Conservation (phyloP, 2,888 invertebrate species). For the Zaprionus obscuricornis region DNA sequence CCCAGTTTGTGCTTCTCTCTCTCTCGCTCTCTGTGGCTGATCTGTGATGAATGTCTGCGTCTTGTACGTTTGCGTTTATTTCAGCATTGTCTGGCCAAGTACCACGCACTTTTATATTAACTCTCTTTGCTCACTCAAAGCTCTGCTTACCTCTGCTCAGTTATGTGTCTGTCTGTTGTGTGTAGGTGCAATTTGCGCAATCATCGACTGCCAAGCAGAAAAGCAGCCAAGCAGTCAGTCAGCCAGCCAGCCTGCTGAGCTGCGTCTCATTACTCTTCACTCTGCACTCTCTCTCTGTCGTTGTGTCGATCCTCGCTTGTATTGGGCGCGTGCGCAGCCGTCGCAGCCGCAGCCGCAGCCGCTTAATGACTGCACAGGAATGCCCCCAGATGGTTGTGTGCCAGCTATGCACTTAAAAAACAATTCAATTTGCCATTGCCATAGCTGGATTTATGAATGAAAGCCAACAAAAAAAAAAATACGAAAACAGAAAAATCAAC, state of each 20-base stretch:
- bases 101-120: constrained; percentile 72
- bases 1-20: constrained; percentile 43
- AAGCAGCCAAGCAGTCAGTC: too few species aligned
- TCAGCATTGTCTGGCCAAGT: constrained; percentile 57
- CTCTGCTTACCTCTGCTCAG: not conserved
- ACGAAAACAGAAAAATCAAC: not conserved
- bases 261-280: constrained; percentile 1
- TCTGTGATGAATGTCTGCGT: constrained; percentile 72
- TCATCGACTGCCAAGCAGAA: constrained; percentile 55
- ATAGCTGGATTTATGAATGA: constrained; percentile 70
- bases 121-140: constrained; percentile 12
- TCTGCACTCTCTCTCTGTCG: constrained; percentile 6
- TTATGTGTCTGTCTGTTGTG: constrained; percentile 35
- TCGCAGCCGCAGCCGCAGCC: too few species aligned
- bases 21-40: constrained; percentile 30
- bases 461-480: constrained; percentile 32
- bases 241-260: constrained; percentile 13
- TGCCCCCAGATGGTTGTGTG: constrained; percentile 52
- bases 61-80: constrained; percentile 20
- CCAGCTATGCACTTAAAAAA: constrained; percentile 66
- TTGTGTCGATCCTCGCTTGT: constrained; percentile 29
- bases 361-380: constrained; percentile 70
- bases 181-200: constrained; percentile 78
- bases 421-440: constrained; percentile 73
- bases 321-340: constrained; percentile 70